Conservation (phyloP, 2,797 vertebrate genomes). For the Trachops cirrhosus region DNA sequence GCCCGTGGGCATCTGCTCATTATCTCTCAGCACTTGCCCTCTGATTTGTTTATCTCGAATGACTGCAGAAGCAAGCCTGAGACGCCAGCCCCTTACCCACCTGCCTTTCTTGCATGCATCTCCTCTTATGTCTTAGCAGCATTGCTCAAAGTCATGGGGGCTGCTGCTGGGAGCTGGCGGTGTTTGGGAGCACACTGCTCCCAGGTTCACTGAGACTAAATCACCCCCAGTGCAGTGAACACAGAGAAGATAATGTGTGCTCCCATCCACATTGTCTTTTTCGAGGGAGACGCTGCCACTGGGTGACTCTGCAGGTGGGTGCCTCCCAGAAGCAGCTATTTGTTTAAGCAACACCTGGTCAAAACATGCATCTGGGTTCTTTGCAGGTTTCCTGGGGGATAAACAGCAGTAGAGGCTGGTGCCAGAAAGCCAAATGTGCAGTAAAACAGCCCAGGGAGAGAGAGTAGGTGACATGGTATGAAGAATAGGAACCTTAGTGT, state of each 20-base stretch:
- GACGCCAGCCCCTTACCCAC: background rate
- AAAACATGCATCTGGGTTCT: background rate
- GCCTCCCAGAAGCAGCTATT: background rate
- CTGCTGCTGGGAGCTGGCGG: background rate
- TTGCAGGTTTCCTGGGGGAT: background rate
- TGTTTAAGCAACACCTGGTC: background rate
- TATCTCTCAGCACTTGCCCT: background rate
- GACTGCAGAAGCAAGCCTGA: background rate
- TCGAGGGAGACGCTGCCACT: background rate
- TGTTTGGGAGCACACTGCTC: background rate
- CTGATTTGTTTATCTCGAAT: slow-evolving; percentile 28
- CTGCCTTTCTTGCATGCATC: background rate
- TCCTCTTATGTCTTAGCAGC: background rate
- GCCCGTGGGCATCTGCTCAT: slow-evolving; percentile 2
- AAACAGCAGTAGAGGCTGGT: background rate
- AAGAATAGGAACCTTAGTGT: background rate
- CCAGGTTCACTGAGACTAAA: background rate
- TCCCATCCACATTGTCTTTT: background rate
- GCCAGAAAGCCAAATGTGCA: background rate
- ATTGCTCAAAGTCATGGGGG: background rate
- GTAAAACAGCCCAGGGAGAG: background rate
- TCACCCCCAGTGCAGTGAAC: background rate
- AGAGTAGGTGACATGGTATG: background rate
- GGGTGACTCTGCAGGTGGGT: background rate
- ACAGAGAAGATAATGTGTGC: background rate